These are phyloP conservation scores for Venustoraphidia nigricollis DNA, from an alignment of 2,888 invertebrate species.

Conservation along the genomic window DNA sequence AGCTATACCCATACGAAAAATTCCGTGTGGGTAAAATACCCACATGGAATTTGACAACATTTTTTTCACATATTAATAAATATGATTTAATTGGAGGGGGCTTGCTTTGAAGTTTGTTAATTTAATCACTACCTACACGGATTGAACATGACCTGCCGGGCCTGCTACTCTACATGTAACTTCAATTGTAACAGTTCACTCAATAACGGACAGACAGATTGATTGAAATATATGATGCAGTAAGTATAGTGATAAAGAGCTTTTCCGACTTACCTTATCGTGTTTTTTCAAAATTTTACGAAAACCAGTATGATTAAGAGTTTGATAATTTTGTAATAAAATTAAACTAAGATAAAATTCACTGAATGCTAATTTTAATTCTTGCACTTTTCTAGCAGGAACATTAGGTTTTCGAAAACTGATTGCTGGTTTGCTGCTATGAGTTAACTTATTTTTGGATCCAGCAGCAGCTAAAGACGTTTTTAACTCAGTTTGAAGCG, in stretches of 20 bases:
- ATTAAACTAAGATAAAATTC: slow-evolving; percentile 81
- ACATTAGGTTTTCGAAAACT: slow-evolving; percentile 23
- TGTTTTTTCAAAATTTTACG: slow-evolving; percentile 83
- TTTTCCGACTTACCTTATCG: slow-evolving; percentile 46
- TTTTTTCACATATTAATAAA: too few relatives aligned
- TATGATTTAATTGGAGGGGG: too few relatives aligned
- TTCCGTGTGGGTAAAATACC: too few relatives aligned
- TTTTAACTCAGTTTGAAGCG: slow-evolving; percentile 53
- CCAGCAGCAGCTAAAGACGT: slow-evolving; percentile 24
- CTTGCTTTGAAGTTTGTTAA: too few relatives aligned
- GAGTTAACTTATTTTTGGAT: slow-evolving; percentile 19
- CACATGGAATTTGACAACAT: too few relatives aligned
- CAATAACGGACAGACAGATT: too few relatives aligned
- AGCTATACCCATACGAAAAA: too few relatives aligned
- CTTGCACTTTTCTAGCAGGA: slow-evolving; percentile 56
- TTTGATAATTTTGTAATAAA: slow-evolving; percentile 76
- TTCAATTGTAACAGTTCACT: too few relatives aligned
- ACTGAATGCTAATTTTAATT: slow-evolving; percentile 75
- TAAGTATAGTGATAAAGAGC: neutral
- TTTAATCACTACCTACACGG: too few relatives aligned
- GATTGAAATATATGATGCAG: too few relatives aligned
- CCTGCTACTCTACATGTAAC: too few relatives aligned
- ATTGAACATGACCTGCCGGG: too few relatives aligned
- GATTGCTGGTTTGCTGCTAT: slow-evolving; percentile 15
- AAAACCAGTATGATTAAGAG: slow-evolving; percentile 77